These are phyloP conservation scores for Pluvianellus socialis DNA, from an alignment of 2,113 vertebrate genomes.

Conservation along the genomic window DNA sequence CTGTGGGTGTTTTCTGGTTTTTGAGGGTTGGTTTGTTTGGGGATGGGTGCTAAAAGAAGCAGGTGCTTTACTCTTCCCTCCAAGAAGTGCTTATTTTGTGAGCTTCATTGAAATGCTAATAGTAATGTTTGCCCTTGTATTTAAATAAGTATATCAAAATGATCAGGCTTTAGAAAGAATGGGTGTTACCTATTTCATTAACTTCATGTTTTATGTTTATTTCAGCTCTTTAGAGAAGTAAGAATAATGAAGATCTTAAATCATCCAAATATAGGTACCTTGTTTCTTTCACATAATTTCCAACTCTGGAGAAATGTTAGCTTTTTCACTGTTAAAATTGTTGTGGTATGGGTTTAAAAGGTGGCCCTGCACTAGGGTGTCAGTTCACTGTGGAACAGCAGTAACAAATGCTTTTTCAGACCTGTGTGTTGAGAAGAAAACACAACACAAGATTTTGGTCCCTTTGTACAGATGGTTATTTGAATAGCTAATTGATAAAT, in stretches of 20 bases:
- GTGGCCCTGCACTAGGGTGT: background rate
- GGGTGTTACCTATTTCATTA: background rate
- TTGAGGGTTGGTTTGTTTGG: background rate
- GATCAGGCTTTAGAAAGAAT: background rate
- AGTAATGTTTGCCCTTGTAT: background rate
- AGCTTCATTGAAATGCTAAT: background rate
- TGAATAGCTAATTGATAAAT: background rate
- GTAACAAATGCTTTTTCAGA: background rate
- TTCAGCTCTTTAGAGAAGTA: constrained; percentile 98
- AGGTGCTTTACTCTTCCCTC: background rate
- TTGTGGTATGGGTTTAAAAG: background rate
- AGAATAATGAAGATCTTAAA: constrained; percentile 99
- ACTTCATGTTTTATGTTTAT: constrained; percentile 57
- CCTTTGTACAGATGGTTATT: background rate
- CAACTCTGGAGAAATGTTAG: background rate
- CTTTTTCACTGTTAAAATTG: background rate
- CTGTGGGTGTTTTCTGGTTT: background rate
- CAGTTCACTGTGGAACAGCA: background rate
- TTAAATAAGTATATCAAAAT: background rate
- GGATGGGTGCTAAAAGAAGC: background rate
- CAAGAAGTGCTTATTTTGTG: background rate
- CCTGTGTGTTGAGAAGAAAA: background rate
- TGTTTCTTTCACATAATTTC: background rate
- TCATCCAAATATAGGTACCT: constrained; percentile 95
- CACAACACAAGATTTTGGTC: background rate